Conservation (phyloP, 2,113 vertebrate genomes). For the Himantopus leucocephalus region DNA sequence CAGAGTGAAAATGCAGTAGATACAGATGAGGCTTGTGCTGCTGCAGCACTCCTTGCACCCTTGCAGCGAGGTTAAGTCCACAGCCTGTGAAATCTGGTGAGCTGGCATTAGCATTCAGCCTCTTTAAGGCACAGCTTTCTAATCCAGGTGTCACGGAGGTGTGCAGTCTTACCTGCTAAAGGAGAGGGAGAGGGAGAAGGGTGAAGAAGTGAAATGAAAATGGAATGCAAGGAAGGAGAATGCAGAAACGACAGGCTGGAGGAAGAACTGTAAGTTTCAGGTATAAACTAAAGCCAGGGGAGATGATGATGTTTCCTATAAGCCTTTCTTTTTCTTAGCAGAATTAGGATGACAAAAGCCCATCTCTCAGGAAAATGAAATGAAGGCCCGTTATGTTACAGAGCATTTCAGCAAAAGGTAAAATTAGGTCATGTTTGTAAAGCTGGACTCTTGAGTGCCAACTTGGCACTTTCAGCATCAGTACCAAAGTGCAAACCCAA, state of each 20-base stretch:
- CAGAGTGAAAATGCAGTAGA: not conserved
- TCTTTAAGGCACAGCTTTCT: slow-evolving; percentile 17
- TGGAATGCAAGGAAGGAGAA: not conserved
- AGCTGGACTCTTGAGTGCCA: not conserved
- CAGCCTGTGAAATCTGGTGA: slow-evolving; percentile 9
- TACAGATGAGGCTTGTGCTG: not conserved
- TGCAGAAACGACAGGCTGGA: not conserved
- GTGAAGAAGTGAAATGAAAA: not conserved
- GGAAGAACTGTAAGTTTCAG: not conserved
- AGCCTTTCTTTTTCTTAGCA: not conserved
- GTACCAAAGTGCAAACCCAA: not conserved
- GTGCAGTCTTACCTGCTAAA: not conserved
- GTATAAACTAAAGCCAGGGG: not conserved
- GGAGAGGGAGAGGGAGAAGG: not conserved
- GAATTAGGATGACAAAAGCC: not conserved
- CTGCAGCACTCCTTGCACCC: not conserved
- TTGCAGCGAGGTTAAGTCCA: slow-evolving; percentile 38
- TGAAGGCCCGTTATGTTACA: not conserved
- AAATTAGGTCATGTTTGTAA: not conserved
- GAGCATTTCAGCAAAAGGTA: not conserved
- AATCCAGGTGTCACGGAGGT: not conserved
- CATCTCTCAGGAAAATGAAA: not conserved
- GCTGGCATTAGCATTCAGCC: slow-evolving; percentile 28
- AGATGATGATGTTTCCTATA: not conserved
- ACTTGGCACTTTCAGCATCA: not conserved